These are phyloP conservation scores for Prunella fulvescens DNA, from an alignment of 2,113 vertebrate genomes.

Conservation along the genomic window DNA sequence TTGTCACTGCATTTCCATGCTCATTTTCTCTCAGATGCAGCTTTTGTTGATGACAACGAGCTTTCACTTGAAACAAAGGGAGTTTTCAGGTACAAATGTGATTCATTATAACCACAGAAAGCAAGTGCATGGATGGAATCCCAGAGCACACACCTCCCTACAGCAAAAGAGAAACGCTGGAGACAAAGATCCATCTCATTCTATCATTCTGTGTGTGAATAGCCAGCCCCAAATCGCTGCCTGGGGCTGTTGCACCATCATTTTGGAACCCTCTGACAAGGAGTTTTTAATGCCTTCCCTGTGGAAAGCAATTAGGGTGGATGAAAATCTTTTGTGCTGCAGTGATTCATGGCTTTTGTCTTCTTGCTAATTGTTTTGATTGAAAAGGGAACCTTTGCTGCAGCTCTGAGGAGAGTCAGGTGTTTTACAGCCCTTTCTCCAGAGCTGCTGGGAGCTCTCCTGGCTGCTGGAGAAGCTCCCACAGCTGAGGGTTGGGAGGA, in stretches of 20 bases:
- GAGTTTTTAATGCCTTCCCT: not conserved
- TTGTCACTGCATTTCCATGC: not conserved
- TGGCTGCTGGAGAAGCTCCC: not conserved
- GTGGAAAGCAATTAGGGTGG: not conserved
- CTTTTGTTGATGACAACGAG: not conserved
- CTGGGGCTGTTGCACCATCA: not conserved
- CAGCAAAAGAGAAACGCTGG: not conserved
- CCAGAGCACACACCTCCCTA: not conserved
- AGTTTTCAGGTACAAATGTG: not conserved
- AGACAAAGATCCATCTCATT: not conserved
- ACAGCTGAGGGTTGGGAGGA: accelerated
- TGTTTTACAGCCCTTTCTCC: not conserved
- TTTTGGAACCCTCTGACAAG: not conserved
- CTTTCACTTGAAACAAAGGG: not conserved
- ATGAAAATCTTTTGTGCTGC: not conserved
- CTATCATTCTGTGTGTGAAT: not conserved
- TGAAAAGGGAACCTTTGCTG: not conserved
- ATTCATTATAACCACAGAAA: not conserved
- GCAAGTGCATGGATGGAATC: not conserved
- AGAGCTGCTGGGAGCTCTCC: not conserved
- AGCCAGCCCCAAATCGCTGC: not conserved
- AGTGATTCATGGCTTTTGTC: not conserved
- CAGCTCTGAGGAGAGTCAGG: not conserved
- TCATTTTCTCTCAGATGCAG: not conserved
- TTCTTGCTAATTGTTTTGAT: not conserved